These are phyloP conservation scores for Formica selysi DNA, from an alignment of 1,140 invertebrate genomes.

Conservation along the genomic window DNA sequence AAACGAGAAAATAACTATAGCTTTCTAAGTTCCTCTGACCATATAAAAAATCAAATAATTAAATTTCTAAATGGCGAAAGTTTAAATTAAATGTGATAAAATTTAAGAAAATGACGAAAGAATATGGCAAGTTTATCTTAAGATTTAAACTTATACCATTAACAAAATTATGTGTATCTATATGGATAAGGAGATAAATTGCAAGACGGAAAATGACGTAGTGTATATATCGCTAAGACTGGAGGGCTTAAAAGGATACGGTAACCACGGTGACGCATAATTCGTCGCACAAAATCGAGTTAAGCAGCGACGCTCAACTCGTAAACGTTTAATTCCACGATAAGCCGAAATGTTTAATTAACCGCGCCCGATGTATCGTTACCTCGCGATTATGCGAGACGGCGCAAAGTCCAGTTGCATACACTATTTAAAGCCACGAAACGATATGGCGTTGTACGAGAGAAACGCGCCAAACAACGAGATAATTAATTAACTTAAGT, in stretches of 20 bases:
- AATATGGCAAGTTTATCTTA: not conserved
- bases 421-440: constrained; percentile 63
- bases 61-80: not conserved
- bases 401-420: constrained; percentile 21
- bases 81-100: not conserved
- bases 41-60: not conserved
- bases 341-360: constrained; percentile 66
- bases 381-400: constrained; percentile 53
- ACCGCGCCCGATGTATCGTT: constrained; percentile 49
- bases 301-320: constrained; percentile 7
- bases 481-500: constrained; percentile 69
- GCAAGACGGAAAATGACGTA: not conserved
- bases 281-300: constrained; percentile 37
- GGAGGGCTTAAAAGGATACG: not conserved
- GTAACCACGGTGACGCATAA: not conserved
- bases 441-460: not conserved
- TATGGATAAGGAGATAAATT: not conserved
- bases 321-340: constrained; percentile 53
- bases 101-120: not conserved
- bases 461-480: constrained; percentile 58
- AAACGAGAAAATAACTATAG: not conserved
- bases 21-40: not conserved
- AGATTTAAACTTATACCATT: not conserved
- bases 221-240: not conserved
- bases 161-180: not conserved